These are phyloP conservation scores for Dendrocincla fuliginosa DNA, from an alignment of 2,797 vertebrate genomes.

Conservation along the genomic window DNA sequence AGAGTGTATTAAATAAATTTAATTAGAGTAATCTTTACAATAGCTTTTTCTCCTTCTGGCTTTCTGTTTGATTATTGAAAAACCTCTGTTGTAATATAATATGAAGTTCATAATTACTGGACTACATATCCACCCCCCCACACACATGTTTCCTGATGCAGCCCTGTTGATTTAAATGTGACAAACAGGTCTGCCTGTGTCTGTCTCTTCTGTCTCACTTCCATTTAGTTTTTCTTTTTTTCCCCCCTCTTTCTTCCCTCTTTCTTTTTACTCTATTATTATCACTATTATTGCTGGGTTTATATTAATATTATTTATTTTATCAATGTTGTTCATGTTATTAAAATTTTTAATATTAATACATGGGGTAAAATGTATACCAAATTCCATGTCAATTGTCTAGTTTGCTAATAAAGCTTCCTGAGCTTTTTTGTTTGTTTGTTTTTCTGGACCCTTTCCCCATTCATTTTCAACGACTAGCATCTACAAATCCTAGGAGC, in stretches of 20 bases:
- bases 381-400: not conserved
- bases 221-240: rapidly evolving
- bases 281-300: not conserved
- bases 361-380: not conserved
- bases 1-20: conserved; percentile 44
- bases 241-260: not conserved
- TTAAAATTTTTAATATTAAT: not conserved
- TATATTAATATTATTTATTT: not conserved
- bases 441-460: not conserved
- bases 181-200: rapidly evolving
- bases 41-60: not conserved
- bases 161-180: not conserved
- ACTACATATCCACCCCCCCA: not conserved
- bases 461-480: not conserved
- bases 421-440: not conserved
- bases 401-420: not conserved
- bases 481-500: not conserved
- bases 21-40: conserved; percentile 20
- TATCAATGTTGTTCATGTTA: not conserved
- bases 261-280: not conserved
- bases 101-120: not conserved
- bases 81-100: not conserved
- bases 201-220: not conserved
- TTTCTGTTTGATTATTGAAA: not conserved
- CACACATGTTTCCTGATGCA: not conserved